Conservation (phyloP, 2,888 invertebrate species). For the Gastrophysa polygoni region DNA sequence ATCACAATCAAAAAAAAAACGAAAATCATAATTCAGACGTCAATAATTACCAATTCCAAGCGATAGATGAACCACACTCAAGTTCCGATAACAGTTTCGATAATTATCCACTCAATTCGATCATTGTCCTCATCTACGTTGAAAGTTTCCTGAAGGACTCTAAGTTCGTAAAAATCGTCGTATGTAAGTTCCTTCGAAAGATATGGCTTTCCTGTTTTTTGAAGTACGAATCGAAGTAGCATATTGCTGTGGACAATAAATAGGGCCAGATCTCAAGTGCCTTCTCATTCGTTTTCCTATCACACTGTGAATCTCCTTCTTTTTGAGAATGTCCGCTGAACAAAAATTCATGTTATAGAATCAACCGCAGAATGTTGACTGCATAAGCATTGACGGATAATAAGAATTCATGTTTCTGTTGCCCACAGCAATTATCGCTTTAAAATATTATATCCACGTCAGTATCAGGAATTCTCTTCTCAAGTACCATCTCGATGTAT, state of each 20-base stretch:
- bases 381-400: slow-evolving; percentile 14
- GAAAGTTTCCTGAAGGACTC: slow-evolving; percentile 38
- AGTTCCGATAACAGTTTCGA: too few species aligned
- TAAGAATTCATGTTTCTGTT: slow-evolving; percentile 22
- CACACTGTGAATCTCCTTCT: slow-evolving; percentile 13
- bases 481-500: slow-evolving; percentile 7
- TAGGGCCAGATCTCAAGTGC: background rate
- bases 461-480: background rate
- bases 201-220: slow-evolving; percentile 15
- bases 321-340: slow-evolving; percentile 9
- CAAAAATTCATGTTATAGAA: slow-evolving; percentile 9
- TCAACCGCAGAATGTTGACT: slow-evolving; percentile 1
- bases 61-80: too few species aligned
- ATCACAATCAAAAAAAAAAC: too few species aligned
- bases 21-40: too few species aligned
- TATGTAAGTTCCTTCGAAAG: slow-evolving; percentile 32
- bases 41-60: too few species aligned
- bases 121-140: slow-evolving; percentile 32
- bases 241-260: slow-evolving; percentile 7
- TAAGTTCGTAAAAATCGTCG: slow-evolving; percentile 29
- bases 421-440: slow-evolving; percentile 20
- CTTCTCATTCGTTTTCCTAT: slow-evolving; percentile 4
- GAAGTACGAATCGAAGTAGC: background rate
- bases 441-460: slow-evolving; percentile 13
- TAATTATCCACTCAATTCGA: slow-evolving; percentile 36